Evolutionary conservation across 2,113 vertebrate genomes (phyloP).

Genomic region (Prionailurus bengalensis): DNA sequence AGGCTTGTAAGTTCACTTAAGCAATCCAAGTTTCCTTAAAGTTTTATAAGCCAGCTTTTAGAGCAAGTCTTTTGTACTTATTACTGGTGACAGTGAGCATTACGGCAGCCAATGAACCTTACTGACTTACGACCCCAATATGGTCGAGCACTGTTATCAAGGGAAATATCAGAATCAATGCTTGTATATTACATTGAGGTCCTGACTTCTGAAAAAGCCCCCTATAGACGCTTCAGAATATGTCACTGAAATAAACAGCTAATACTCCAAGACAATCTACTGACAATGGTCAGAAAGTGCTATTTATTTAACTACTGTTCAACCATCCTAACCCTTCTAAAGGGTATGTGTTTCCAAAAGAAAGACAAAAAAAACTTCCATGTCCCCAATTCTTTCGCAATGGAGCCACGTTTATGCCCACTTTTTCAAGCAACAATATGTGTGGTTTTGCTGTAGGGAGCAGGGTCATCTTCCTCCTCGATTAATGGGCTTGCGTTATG

Average conservation of each 20-base stretch:
- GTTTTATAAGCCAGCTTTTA: slow-evolving; percentile 97
- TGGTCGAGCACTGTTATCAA: slow-evolving; percentile 87
- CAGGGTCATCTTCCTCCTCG: slow-evolving; percentile 65
- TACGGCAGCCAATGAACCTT: slow-evolving; percentile 91
- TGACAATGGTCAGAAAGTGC: slow-evolving; percentile 60
- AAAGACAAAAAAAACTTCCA: neutral
- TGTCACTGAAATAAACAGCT: slow-evolving; percentile 87
- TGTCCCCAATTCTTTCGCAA: neutral
- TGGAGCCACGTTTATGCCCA: neutral
- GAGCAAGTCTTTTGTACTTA: slow-evolving; percentile 93
- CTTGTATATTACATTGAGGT: slow-evolving; percentile 90
- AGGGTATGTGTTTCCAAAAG: neutral
- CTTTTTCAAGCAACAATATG: neutral
- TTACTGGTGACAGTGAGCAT: slow-evolving; percentile 92
- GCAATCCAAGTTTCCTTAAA: slow-evolving; percentile 95
- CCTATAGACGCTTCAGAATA: slow-evolving; percentile 86
- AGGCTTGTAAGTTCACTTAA: slow-evolving; percentile 94
- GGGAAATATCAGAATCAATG: slow-evolving; percentile 91
- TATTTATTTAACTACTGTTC: slow-evolving; percentile 78
- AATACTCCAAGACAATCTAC: slow-evolving; percentile 82
- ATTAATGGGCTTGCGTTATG: slow-evolving; percentile 81
- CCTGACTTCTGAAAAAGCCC: slow-evolving; percentile 89
- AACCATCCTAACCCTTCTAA: slow-evolving; percentile 22
- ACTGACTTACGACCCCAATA: slow-evolving; percentile 91
- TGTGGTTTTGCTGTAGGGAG: neutral